phyloP scores from a whole-genome alignment of 2,113 vertebrate genomes.

The Oriolus oriolus region DNA sequence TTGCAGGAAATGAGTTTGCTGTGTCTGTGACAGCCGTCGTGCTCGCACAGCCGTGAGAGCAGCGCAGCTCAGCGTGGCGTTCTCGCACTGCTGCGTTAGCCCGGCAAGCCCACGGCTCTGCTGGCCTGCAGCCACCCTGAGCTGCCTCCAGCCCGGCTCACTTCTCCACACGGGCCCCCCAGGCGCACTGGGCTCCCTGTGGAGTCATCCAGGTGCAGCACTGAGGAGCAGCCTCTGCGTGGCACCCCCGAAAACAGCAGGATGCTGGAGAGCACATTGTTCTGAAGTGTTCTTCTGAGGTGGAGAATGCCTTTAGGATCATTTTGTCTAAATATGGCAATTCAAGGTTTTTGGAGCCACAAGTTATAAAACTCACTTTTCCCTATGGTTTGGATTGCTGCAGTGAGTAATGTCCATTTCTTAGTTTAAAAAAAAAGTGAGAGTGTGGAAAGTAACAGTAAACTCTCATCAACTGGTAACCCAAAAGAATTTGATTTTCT shows the following conservation, averaged over 20 bases:
- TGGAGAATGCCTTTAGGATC: neutral
- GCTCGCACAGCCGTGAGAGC: neutral
- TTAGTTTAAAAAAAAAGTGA: neutral
- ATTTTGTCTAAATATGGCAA: conserved; percentile 34
- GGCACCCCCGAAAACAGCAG: rapidly evolving
- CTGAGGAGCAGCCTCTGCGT: neutral
- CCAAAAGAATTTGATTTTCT: conserved; percentile 8
- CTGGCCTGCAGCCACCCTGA: neutral
- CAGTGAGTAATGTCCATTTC: neutral
- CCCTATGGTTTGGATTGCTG: neutral
- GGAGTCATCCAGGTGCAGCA: rapidly evolving
- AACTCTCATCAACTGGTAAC: conserved; percentile 10
- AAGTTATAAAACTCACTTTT: neutral
- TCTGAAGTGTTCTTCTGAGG: neutral
- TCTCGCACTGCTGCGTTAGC: rapidly evolving
- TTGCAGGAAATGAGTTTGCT: conserved; percentile 64
- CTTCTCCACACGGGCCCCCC: rapidly evolving
- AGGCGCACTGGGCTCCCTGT: rapidly evolving
- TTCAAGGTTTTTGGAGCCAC: neutral
- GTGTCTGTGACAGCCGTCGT: conserved; percentile 34
- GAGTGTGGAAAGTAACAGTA: neutral
- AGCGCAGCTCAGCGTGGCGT: neutral
- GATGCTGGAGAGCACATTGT: rapidly evolving
- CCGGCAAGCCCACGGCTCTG: rapidly evolving
- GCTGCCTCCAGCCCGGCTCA: neutral